Evolutionary conservation across 2,797 vertebrate species (phyloP).

Genomic region (Poecile montanus): DNA sequence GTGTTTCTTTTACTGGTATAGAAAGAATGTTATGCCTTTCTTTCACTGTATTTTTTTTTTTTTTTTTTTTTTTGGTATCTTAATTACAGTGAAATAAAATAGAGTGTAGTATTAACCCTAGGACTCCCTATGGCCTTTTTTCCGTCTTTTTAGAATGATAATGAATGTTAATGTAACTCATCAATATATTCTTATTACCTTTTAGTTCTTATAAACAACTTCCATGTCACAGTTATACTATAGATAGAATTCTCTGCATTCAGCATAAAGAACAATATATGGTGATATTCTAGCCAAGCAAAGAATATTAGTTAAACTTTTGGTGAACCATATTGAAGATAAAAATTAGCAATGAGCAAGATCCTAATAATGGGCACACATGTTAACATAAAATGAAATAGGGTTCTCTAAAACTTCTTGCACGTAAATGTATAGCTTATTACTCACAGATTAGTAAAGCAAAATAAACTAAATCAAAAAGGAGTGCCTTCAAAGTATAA

Average conservation of each 20-base stretch:
- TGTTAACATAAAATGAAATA: constrained; percentile 11
- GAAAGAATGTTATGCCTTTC: constrained; percentile 57
- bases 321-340: constrained; percentile 24
- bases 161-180: constrained; percentile 71
- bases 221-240: constrained; percentile 48
- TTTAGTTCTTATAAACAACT: constrained; percentile 38
- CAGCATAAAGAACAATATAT: neutral
- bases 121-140: constrained; percentile 59
- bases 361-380: constrained; percentile 16
- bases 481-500: neutral
- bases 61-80: constrained; percentile 55
- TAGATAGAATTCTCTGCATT: constrained; percentile 39
- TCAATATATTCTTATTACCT: constrained; percentile 57
- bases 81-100: constrained; percentile 75
- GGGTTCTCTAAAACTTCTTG: neutral
- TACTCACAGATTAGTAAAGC: neutral
- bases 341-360: constrained; percentile 54
- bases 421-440: neutral
- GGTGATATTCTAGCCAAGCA: constrained; percentile 34
- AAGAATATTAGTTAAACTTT: constrained; percentile 67
- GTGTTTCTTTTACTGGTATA: constrained; percentile 23
- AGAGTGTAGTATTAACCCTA: constrained; percentile 57
- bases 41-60: constrained; percentile 39
- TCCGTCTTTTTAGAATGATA: constrained; percentile 60
- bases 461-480: neutral